phyloP scores from a whole-genome alignment of 2,113 vertebrate genomes.

The Cephalopholis sonnerati region DNA sequence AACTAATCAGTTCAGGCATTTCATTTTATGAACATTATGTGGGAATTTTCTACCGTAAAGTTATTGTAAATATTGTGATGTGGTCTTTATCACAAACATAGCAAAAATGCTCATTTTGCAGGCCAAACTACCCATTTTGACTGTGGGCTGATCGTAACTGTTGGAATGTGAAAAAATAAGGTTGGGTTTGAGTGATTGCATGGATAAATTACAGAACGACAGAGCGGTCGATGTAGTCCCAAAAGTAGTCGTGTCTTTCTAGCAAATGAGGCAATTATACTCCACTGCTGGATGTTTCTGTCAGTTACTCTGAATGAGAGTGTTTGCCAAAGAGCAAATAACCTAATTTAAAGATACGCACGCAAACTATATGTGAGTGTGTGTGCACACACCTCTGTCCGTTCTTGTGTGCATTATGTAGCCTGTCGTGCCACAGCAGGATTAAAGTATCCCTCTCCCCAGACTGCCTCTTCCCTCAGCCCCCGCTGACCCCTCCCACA shows the following conservation, averaged over 20 bases:
- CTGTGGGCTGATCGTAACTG: no score
- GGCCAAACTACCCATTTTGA: no score
- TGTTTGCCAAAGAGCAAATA: conserved; percentile 17
- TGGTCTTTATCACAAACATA: no score
- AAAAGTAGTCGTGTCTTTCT: background rate
- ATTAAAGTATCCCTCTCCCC: conserved; percentile 80
- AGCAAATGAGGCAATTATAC: background rate
- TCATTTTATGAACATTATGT: no score
- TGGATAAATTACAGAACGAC: conserved; percentile 15
- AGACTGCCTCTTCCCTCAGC: conserved; percentile 59
- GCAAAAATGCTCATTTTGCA: no score
- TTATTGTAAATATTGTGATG: no score
- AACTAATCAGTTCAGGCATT: no score
- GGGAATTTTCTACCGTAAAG: no score
- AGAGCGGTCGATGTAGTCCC: background rate
- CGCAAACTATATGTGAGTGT: background rate
- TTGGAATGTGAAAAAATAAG: background rate
- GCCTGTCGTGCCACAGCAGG: conserved; percentile 79
- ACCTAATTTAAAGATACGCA: background rate
- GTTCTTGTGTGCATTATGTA: conserved; percentile 61
- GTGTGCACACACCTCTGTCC: conserved; percentile 7
- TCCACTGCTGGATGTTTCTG: background rate
- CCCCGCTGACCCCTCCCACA: conserved; percentile 64
- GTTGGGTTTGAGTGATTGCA: background rate
- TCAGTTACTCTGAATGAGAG: conserved; percentile 12